Percentiles rank a stretch among this genome's conserved stretches.
Conservation (phyloP, 37 sponge, comb jelly and placozoan species). For the Crambe crambe region DNA sequence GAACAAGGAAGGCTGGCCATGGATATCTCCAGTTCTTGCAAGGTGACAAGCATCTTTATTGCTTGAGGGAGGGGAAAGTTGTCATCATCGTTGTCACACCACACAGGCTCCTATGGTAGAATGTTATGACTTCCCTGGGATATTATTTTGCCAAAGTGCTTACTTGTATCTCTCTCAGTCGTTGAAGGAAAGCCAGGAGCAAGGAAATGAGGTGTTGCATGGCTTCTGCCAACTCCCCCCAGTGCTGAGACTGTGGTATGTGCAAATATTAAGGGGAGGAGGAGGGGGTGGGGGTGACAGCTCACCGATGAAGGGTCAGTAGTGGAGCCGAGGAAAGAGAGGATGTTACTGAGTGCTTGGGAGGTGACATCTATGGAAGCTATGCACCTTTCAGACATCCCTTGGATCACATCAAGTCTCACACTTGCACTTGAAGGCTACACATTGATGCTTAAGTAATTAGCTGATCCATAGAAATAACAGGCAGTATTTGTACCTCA, state of each 20-base stretch:
- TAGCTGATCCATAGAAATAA: too few species aligned
- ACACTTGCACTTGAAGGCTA: neutral
- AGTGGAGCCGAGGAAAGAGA: neutral
- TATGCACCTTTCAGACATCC: neutral
- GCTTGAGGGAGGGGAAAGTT: constrained; percentile 28
- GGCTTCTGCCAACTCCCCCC: neutral
- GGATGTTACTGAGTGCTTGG: neutral
- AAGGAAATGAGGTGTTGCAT: neutral
- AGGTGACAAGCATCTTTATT: constrained; percentile 8
- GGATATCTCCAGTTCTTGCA: neutral
- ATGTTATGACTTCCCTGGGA: neutral
- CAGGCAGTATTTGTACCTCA: too few species aligned
- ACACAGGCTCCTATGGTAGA: neutral
- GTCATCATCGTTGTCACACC: constrained; percentile 21
- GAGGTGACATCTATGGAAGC: constrained; percentile 2
- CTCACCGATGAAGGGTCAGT: neutral
- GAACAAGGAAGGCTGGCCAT: neutral
- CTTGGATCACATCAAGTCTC: neutral
- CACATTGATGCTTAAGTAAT: too few species aligned
- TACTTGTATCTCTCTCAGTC: constrained; percentile 34
- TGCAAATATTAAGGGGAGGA: neutral
- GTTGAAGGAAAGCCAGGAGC: constrained; percentile 17
- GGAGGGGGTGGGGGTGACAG: neutral
- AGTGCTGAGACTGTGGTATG: neutral
- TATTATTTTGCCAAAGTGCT: neutral